These are phyloP conservation scores for Stramonita haemastoma DNA, from an alignment of 2,888 invertebrate genomes.

Conservation along the genomic window DNA sequence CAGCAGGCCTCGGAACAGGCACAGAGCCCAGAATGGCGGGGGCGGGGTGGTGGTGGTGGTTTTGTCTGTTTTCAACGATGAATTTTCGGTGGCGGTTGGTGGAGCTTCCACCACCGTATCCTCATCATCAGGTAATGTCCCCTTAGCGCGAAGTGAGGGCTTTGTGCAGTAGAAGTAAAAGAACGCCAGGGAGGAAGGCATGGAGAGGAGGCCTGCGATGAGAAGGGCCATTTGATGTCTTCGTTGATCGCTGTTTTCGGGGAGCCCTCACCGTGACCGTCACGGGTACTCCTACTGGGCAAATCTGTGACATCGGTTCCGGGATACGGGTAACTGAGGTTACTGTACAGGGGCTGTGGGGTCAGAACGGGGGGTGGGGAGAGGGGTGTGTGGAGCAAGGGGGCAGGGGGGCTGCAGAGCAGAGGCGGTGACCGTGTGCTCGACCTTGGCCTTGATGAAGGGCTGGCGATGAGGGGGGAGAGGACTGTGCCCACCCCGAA, in stretches of 20 bases:
- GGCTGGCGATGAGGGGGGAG: conserved; percentile 48
- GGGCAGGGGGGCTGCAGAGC: too few species aligned
- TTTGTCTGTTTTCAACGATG: not conserved
- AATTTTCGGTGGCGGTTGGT: not conserved
- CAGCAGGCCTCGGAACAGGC: conserved; percentile 36
- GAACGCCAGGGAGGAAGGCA: conserved; percentile 46
- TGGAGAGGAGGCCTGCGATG: conserved; percentile 35
- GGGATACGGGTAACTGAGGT: not conserved
- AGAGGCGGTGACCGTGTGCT: not conserved
- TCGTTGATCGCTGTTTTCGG: not conserved
- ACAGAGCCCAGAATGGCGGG: not conserved
- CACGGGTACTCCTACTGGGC: not conserved
- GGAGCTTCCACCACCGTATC: not conserved
- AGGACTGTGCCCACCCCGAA: conserved; percentile 46
- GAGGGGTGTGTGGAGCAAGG: too few species aligned
- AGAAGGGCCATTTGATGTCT: conserved; percentile 46
- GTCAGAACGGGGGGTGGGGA: too few species aligned
- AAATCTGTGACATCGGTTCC: not conserved
- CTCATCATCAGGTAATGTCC: not conserved
- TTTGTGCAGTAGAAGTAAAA: conserved; percentile 39
- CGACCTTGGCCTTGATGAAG: conserved; percentile 38
- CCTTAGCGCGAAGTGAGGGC: not conserved
- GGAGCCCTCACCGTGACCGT: too few species aligned
- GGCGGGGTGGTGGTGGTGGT: too few species aligned
- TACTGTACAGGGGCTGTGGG: not conserved